phyloP scores from a whole-genome alignment of 2,113 vertebrate genomes.

The Otolemur garnettii region DNA sequence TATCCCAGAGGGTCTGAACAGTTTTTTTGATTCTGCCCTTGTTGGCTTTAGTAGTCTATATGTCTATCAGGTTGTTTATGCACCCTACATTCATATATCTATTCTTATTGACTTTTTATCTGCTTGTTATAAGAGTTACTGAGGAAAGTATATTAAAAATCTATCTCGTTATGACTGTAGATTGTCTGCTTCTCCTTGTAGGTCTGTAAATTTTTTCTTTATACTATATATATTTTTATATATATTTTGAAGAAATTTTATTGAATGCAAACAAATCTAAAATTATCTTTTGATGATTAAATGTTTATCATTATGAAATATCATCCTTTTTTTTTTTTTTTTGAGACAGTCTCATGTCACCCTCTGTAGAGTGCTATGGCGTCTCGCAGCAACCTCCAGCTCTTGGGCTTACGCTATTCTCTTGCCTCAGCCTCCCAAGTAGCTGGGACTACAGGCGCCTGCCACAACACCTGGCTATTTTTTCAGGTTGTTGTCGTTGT shows the following conservation, averaged over 20 bases:
- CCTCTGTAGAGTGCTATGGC: too few relatives aligned
- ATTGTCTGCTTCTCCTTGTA: not conserved
- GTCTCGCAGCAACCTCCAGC: too few relatives aligned
- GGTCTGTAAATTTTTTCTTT: constrained; percentile 11
- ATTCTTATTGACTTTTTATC: not conserved
- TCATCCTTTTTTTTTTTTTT: not conserved
- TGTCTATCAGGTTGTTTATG: not conserved
- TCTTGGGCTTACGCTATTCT: too few relatives aligned
- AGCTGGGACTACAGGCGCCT: too few relatives aligned
- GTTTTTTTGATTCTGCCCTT: not conserved
- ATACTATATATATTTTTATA: not conserved
- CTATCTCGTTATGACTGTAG: not conserved
- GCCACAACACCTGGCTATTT: too few relatives aligned
- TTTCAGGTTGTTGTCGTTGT: too few relatives aligned
- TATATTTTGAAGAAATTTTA: not conserved
- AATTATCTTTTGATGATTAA: not conserved
- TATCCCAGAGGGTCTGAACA: not conserved
- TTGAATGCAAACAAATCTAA: not conserved
- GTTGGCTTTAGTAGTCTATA: not conserved
- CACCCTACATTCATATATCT: not conserved
- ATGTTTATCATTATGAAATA: not conserved
- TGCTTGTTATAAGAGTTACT: not conserved
- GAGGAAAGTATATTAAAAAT: not conserved
- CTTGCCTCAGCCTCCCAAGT: too few relatives aligned
- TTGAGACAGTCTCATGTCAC: too few relatives aligned